Evolutionary conservation across 2,888 invertebrate genomes (phyloP), one percentile per base, ranked within the genome.

Genomic region (Ptychoptera albimana): DNA sequence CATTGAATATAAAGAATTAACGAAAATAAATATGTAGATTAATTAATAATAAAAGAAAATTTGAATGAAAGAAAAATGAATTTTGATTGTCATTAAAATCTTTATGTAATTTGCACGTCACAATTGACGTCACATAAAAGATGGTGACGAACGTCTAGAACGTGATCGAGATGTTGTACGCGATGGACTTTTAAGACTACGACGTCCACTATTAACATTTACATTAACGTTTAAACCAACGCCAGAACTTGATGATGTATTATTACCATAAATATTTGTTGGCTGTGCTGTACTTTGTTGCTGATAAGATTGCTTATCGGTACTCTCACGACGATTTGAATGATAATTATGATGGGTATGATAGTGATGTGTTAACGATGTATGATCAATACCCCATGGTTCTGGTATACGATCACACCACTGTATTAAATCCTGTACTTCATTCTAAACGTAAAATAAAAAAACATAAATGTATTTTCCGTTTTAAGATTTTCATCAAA

Each of bases 321-420:
- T 3, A 23, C 23, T 23, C 4, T 3, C 7, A 23, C 23, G 23
- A 23, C 23, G 23, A 23, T 23, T 23, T 7, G 23, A 23, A 23
- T 23, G 23, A 23, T 23, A 23, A 23, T 23, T 23, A 23, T 23
- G 23, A 23, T 23, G 23, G 3, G 23, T 23, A 23, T 23, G 23
- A 7, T 23, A 23, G 7, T 23, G 23, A 23, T 23, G 23, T 35
- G 34, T 15, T 16, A 16, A 15, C 8, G 34, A 16, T 12, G 56
- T 55, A 29, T 52, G 55, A 50, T 60, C 59, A 30, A 13, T 45
- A 10, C 52, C 53, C 61, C 62, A 62, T 15, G 61, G 60, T 45
- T 62, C 61, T 4, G 60, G 53, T n/a, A 60, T 55, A 9, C 62
- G 57, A n/a, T 60, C 60, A 45, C 58, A 57, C 62, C 62, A 62